These are phyloP conservation scores for Eugnorisma glareosa DNA, from an alignment of 2,888 invertebrate species.

Conservation along the genomic window DNA sequence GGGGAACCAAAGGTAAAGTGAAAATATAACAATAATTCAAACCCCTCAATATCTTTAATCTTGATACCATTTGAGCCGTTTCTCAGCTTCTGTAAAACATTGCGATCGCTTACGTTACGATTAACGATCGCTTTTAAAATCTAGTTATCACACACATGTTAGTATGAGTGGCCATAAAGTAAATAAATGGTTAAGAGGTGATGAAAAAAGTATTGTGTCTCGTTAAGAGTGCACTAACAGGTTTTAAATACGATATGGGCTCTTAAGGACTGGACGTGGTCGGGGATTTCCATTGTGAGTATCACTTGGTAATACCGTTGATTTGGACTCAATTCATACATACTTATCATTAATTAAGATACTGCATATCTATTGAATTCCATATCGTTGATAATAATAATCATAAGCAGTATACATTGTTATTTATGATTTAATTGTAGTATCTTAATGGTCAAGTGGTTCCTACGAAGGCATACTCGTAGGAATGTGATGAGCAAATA, in stretches of 20 bases:
- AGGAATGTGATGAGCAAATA: constrained; percentile 13
- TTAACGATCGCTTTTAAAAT: constrained; percentile 3
- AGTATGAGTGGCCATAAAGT: neutral
- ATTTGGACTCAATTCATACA: constrained; percentile 13
- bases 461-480: neutral
- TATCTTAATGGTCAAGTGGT: neutral
- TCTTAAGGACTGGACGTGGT: neutral
- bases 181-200: neutral
- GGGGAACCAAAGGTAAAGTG: neutral
- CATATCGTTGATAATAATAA: constrained; percentile 23
- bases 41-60: no score
- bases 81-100: constrained; percentile 1
- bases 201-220: constrained; percentile 18
- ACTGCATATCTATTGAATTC: constrained; percentile 32
- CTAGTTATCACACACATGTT: neutral
- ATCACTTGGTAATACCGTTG: neutral
- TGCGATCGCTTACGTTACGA: no score
- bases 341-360: constrained; percentile 27
- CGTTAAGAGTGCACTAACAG: constrained; percentile 16
- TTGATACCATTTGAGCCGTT: neutral
- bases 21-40: neutral
- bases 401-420: no score
- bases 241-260: constrained; percentile 14
- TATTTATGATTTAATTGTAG: no score
- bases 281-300: constrained; percentile 25